These are phyloP conservation scores for Mizuhopecten yessoensis DNA, from an alignment of 1,140 invertebrate genomes.

Conservation along the genomic window DNA sequence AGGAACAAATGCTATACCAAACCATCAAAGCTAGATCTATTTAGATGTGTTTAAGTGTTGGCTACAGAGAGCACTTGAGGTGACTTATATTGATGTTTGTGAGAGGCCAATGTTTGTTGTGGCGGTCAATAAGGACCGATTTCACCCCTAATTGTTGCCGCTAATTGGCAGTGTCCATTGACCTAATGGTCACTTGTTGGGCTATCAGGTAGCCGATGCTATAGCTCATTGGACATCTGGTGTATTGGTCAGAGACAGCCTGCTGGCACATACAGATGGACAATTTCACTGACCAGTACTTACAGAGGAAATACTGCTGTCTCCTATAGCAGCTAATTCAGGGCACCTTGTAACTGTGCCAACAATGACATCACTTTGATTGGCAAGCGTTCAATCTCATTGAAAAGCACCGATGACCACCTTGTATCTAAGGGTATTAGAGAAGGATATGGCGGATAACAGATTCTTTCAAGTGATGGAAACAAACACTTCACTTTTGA, in stretches of 20 bases:
- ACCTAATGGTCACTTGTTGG: constrained; percentile 23
- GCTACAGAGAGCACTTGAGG: constrained; percentile 15
- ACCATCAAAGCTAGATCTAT: background rate
- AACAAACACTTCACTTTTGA: no score
- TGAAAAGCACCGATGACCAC: background rate
- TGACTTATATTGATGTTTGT: constrained; percentile 34
- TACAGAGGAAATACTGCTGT: background rate
- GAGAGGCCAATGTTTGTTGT: constrained; percentile 21
- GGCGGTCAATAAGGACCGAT: background rate
- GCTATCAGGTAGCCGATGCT: background rate
- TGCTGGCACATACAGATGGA: background rate
- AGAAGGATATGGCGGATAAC: background rate
- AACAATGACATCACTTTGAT: background rate
- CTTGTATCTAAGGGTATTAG: background rate
- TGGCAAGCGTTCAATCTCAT: background rate
- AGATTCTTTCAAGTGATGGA: no score
- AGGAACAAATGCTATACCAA: background rate
- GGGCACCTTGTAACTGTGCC: background rate
- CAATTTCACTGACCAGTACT: background rate
- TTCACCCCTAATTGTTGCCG: constrained; percentile 29
- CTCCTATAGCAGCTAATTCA: background rate
- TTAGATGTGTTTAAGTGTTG: background rate
- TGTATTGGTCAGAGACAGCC: background rate
- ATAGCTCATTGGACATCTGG: constrained; percentile 19
- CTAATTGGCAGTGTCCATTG: constrained; percentile 32